These are phyloP conservation scores for Apotomis turbidana DNA, from an alignment of 2,888 invertebrate genomes.

Conservation along the genomic window DNA sequence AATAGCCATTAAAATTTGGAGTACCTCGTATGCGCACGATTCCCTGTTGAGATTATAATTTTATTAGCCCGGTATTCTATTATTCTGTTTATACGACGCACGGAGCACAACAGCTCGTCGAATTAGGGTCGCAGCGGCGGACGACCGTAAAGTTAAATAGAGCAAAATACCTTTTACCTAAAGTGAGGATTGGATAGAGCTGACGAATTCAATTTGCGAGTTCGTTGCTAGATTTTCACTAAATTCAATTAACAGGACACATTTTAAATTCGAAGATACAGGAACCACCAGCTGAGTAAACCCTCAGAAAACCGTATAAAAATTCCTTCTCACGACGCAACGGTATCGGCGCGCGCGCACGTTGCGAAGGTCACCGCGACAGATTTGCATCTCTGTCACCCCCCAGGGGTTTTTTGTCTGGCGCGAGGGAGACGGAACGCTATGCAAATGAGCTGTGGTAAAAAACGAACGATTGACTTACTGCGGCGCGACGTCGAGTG, in stretches of 20 bases:
- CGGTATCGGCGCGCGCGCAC: conserved; percentile 75
- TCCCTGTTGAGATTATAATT: conserved; percentile 33
- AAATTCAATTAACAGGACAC: background rate
- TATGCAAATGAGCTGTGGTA: conserved; percentile 71
- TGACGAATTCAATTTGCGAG: conserved; percentile 1
- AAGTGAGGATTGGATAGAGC: conserved; percentile 16
- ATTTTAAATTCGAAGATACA: conserved; percentile 48
- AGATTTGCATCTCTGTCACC: conserved; percentile 56
- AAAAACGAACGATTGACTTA: conserved; percentile 68
- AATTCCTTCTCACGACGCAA: conserved; percentile 79
- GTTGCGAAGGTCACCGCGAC: conserved; percentile 65
- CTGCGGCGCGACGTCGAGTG: conserved; percentile 65
- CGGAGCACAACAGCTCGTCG: conserved; percentile 26
- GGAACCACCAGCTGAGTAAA: conserved; percentile 60
- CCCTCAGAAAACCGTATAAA: conserved; percentile 61
- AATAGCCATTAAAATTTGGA: conserved; percentile 33
- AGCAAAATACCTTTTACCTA: conserved; percentile 19
- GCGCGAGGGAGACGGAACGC: conserved; percentile 54
- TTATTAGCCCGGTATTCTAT: conserved; percentile 35
- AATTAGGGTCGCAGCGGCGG: conserved; percentile 33
- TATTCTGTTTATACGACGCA: conserved; percentile 23
- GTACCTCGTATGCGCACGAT: conserved; percentile 39
- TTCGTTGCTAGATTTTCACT: background rate
- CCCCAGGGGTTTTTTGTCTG: conserved; percentile 31
- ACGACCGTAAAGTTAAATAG: conserved; percentile 32